Percentiles rank a stretch among this genome's conserved stretches.
Conservation (phyloP, 2,113 vertebrate species). For the Rutilus rutilus region DNA sequence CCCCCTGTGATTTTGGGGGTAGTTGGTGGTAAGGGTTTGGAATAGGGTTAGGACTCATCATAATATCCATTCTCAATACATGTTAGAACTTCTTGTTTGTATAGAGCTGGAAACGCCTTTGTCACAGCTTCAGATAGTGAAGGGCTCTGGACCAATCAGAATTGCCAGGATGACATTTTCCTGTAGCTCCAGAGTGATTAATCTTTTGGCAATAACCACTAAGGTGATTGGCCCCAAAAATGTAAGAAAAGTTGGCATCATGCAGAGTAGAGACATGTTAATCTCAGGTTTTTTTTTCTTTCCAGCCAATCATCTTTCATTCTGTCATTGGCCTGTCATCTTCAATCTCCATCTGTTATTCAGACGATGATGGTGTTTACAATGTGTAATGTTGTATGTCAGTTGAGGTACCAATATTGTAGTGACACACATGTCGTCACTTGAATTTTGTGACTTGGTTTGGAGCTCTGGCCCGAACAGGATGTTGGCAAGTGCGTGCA, state of each 20-base stretch:
- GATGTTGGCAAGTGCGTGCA: slow-evolving; percentile 40
- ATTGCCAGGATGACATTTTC: too few relatives aligned
- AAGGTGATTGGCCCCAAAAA: too few relatives aligned
- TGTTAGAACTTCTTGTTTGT: too few relatives aligned
- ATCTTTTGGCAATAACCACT: too few relatives aligned
- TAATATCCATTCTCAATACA: too few relatives aligned
- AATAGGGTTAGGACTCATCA: neutral
- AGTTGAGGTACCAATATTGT: slow-evolving; percentile 3
- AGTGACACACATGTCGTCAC: slow-evolving; percentile 13
- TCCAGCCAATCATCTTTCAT: slow-evolving; percentile 53
- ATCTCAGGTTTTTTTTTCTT: slow-evolving; percentile 69
- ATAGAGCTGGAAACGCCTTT: too few relatives aligned
- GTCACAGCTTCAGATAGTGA: too few relatives aligned
- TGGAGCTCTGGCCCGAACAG: slow-evolving; percentile 21
- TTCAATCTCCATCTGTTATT: slow-evolving; percentile 71
- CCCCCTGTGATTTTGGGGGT: neutral
- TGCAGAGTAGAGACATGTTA: too few relatives aligned
- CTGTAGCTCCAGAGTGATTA: too few relatives aligned
- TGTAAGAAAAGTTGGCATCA: too few relatives aligned
- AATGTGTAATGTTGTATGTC: slow-evolving; percentile 44
- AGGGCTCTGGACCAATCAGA: too few relatives aligned
- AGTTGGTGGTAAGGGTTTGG: neutral
- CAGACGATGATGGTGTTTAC: slow-evolving; percentile 65
- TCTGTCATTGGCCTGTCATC: slow-evolving; percentile 72
- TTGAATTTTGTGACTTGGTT: slow-evolving; percentile 29